These are phyloP conservation scores for Microplitis deprimator DNA, from an alignment of 2,888 invertebrate genomes.

Conservation along the genomic window DNA sequence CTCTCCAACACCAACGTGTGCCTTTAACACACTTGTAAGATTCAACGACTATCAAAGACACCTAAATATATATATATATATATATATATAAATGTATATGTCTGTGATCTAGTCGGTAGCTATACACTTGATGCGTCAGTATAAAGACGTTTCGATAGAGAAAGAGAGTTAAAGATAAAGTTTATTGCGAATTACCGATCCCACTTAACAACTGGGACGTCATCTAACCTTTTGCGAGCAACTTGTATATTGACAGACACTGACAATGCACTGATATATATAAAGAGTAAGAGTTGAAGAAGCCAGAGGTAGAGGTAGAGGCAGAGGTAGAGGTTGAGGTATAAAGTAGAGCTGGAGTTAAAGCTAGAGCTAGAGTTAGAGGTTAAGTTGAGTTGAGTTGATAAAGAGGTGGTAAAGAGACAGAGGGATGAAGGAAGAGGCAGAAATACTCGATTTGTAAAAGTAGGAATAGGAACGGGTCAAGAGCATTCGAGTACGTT, in stretches of 20 bases:
- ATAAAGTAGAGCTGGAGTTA: background rate
- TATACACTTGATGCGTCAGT: background rate
- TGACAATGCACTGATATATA: background rate
- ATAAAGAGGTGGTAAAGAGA: background rate
- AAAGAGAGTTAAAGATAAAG: background rate
- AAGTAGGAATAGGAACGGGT: slow-evolving; percentile 27
- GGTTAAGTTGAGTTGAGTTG: background rate
- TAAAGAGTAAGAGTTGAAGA: background rate
- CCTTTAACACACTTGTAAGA: background rate
- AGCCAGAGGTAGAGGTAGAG: background rate
- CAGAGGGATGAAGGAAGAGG: background rate
- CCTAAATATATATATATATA: background rate
- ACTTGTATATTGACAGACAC: background rate
- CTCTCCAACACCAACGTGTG: background rate
- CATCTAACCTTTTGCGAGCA: background rate
- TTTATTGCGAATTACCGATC: slow-evolving; percentile 20
- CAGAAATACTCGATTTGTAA: slow-evolving; percentile 33
- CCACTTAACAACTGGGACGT: slow-evolving; percentile 27
- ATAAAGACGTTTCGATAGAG: background rate
- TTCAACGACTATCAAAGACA: background rate
- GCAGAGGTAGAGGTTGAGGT: background rate
- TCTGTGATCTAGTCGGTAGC: background rate
- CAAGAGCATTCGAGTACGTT: slow-evolving; percentile 38
- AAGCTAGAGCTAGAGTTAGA: background rate
- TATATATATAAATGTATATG: background rate